Evolutionary conservation across 1,140 invertebrate species (phyloP).

Genomic region (Aricia agestis): DNA sequence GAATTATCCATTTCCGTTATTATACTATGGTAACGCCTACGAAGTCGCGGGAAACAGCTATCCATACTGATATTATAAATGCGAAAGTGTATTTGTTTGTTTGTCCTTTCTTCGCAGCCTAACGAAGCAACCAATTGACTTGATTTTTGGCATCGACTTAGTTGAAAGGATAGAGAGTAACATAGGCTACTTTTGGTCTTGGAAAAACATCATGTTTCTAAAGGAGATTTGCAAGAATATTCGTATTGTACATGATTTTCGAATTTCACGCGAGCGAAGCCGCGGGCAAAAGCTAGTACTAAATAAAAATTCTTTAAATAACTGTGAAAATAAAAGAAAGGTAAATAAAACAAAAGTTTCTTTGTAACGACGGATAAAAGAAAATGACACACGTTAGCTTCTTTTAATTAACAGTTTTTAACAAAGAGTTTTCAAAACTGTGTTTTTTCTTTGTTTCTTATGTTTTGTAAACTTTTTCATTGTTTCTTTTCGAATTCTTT

Average conservation of each 20-base stretch:
- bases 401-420: slow-evolving; percentile 15
- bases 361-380: slow-evolving; percentile 10
- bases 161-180: neutral
- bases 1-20: no score
- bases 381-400: slow-evolving; percentile 11
- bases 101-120: no score
- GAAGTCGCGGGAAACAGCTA: no score
- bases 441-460: slow-evolving; percentile 7
- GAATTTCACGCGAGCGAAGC: no score
- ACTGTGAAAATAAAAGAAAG: slow-evolving; percentile 1
- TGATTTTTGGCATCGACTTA: neutral
- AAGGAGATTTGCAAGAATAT: no score
- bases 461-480: slow-evolving; percentile 8
- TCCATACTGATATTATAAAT: no score
- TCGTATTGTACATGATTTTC: no score
- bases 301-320: neutral
- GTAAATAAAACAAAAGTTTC: neutral
- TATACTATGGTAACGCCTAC: no score
- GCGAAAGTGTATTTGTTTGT: no score
- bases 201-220: no score
- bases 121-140: no score
- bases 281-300: no score
- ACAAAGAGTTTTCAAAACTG: slow-evolving; percentile 5
- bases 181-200: neutral
- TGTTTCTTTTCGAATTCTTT: slow-evolving; percentile 5